Evolutionary conservation across 2,113 vertebrate species (phyloP), one percentile per base, ranked within the genome.

Genomic region (Delphinus delphis): DNA sequence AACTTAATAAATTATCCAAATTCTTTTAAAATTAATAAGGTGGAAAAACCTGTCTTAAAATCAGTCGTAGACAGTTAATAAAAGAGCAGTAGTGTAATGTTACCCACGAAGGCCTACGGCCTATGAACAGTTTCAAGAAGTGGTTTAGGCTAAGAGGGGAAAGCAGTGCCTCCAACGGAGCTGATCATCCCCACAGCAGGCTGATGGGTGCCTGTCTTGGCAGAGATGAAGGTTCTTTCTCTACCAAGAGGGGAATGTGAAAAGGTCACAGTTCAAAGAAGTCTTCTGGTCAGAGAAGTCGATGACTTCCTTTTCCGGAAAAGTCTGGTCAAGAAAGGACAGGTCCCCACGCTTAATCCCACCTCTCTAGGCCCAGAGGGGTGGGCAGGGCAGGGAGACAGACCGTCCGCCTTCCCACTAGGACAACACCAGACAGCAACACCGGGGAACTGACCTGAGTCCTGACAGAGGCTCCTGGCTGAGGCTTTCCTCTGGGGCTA

Each of bases 371-470:
- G 70, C 0, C 26, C 73, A 21, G 53, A 20, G 18, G 53, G 53
- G 53, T 53, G 25, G n/a, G 36, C 17, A 36, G 60, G 47, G 8
- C 58, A 44, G 18, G 71, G 33, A 63, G 70, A 41, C 11, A 18
- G 6, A 15, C 23, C 6, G 0, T 5, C 33, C 12, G 1, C 33
- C 33, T 62, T 70, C 79, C 83, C 21, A 41, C 1, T 8, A 55
- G 14, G 36, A 38, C n/a, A 58, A 36, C 53, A 23, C 53, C 0
- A 0, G 3, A 47, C 33, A 8, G 70, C 8, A 28, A 41, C 6
- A 2, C 5, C 20, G 3, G 62, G 9, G 31, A 47, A 98, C 97
- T 97, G 81, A 97, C 97, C 96, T 97, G 86, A 41, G 71, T 90
- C 44, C 50, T 4, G 8, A 60, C 38, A 28, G 67, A 50, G 67